Evolutionary conservation across 2,888 invertebrate species (phyloP), one percentile per base, ranked within the genome.

Genomic region (Pollenia griseotomentosa): DNA sequence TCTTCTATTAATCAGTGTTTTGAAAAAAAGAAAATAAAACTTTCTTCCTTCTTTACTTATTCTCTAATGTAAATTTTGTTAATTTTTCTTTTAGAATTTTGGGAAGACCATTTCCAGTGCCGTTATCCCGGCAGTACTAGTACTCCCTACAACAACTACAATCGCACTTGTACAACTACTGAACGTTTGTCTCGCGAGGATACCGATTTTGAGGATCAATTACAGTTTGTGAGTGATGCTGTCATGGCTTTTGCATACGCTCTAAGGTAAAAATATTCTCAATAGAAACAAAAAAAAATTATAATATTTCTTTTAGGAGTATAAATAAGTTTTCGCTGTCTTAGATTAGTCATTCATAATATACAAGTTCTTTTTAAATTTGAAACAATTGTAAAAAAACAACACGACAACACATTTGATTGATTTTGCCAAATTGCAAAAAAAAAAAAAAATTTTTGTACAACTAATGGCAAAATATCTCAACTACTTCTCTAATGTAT

Each of bases 221-320:
- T 99, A 89, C 99, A 99, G 94, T 99, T 98, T 93, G 99, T 99
- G 46, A 98, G 98, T 48, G 99, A 99, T 92, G 98, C 99, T 23
- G 98, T 98, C 0, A 96, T 98, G 96, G 97, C 98, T 0, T 98
- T 99, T 93, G 98, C 98, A 0, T 96, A 97, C 91, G 98, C 98
- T 61, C 95, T 97, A 89, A 94, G 96, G 97, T 97, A 93, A 91
- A 14, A 5, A 4, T 2, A 57, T 23, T 46, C 23, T 9, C 14
- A 6, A 10, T 2, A 7, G 7, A 11, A 2, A 57, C n/a, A n/a
- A n/a, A n/a, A 61, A 40, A n/a, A 23, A 14, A 8, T 61, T 61
- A 40, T 8, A 40, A 12, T 61, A 11, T 40, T 8, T 4, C 2
- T 40, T 40, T n/a, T 33, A 33, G 33, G 6, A 6, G 33, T 33